Base-by-base conservation (phyloP, 2,888 invertebrate species). In the Caenorhabditis doughertyi region DNA sequence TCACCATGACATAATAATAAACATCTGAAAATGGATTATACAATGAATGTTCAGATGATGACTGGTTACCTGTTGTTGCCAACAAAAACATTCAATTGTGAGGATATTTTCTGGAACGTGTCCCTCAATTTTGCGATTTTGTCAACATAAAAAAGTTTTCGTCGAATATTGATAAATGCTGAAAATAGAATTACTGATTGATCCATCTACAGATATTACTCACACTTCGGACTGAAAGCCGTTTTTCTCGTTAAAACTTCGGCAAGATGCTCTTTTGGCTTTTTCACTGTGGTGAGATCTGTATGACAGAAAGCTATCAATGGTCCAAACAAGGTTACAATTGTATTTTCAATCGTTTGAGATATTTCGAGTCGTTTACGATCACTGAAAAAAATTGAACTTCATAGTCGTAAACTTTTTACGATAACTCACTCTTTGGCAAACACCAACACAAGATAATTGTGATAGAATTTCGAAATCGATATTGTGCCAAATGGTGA, bases 281-380 rank as follows among this genome's bases (percentile, higher is more conserved):
- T 62, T 16, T 68, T 67, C 13, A 83, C 74, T 3, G 79, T 76
- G 11, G 79, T 79, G 35, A 83, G 65, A 74, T 83, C 79, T 2
- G 74, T 68, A 39, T 79, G 70, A 39, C 83, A 83, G 25, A 83
- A 79, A n/a, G 70, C 56, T 4, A 83, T 74, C 21, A 83, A 47
- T 25, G 83, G 83, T 25, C 83, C 83, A 32, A 83, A 83, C 4
- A 67, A 55, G 16, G 79, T 71, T 21, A 56, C 73, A 13, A 83
- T 79, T 32, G 73, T 79, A 18, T 60, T 44, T 25, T 83, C 83
- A 0, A 83, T 70, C 13, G 53, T 44, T 39, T 82, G 77, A 1
- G 71, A 68, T 1, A 79, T 51, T 53, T 79, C 79, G 11, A 68
- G 13, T 16, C 77, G 27, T 62, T 68, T 58, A 11, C 67, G 42